Percentiles rank a stretch among this genome's conserved stretches.
Evolutionary conservation across 2,888 invertebrate species (phyloP).

Genomic region (Apodemia hepburni): DNA sequence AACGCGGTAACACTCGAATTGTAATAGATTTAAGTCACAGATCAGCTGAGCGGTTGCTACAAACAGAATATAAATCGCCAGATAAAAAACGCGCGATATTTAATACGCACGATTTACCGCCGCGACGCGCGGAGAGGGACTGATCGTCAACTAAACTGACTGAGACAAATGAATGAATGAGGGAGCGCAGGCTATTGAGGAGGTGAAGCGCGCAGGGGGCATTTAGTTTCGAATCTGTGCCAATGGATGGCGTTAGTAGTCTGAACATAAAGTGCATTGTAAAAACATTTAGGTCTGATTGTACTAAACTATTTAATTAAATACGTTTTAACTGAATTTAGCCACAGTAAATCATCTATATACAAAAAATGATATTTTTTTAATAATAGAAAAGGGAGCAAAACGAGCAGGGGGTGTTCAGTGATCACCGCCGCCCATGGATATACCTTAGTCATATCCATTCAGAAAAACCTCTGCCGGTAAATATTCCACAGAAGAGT

Average conservation of each 20-base stretch:
- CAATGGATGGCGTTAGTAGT: constrained; percentile 59
- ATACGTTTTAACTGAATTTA: no score
- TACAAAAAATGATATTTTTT: no score
- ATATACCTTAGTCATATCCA: no score
- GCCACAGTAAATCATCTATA: no score
- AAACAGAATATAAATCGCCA: constrained; percentile 19
- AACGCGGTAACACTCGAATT: constrained; percentile 16
- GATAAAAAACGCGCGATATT: constrained; percentile 33
- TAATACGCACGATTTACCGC: constrained; percentile 34
- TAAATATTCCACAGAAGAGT: no score
- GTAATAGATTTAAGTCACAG: constrained; percentile 48
- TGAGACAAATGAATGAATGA: constrained; percentile 55
- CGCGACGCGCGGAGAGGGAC: constrained; percentile 57
- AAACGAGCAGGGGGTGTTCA: no score
- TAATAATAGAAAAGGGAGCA: no score
- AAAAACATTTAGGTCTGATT: background rate
- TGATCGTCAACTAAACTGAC: constrained; percentile 41
- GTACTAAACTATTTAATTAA: no score
- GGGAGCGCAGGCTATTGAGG: constrained; percentile 34
- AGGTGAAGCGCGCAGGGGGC: constrained; percentile 36
- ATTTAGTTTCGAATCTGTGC: constrained; percentile 14
- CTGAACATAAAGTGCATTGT: background rate
- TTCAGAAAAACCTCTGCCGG: no score
- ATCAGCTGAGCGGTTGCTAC: constrained; percentile 68
- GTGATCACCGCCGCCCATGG: no score